Percentiles rank a stretch among this genome's conserved stretches.
Conservation (phyloP, 2,113 vertebrate species). For the Eonycteris spelaea region DNA sequence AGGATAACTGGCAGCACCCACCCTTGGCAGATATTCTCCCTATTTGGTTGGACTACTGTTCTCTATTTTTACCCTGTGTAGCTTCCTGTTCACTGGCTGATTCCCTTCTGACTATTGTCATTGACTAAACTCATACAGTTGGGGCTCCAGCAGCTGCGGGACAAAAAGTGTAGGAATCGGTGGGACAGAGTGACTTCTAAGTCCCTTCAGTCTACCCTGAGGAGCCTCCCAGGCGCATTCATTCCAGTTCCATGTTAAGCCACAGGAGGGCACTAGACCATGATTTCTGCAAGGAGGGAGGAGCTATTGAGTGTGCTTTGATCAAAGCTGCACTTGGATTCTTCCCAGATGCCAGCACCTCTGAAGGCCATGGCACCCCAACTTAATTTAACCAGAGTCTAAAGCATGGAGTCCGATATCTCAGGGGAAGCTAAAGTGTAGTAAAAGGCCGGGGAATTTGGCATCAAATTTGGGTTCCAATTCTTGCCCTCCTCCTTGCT, state of each 20-base stretch:
- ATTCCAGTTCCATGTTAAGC: neutral
- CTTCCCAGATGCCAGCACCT: neutral
- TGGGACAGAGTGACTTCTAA: neutral
- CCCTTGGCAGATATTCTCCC: too few species aligned
- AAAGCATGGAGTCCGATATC: too few species aligned
- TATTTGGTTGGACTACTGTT: neutral
- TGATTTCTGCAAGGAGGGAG: neutral
- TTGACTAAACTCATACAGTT: neutral
- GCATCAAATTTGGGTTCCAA: neutral
- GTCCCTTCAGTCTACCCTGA: fast-evolving
- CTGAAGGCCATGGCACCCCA: neutral
- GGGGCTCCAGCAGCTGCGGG: neutral
- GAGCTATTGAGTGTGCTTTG: neutral
- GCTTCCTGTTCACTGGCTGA: neutral
- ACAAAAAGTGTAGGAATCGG: neutral
- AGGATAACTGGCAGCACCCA: neutral
- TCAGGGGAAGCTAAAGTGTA: neutral
- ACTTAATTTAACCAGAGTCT: neutral
- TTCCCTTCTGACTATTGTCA: neutral
- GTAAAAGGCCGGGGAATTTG: neutral
- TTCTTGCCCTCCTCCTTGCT: neutral
- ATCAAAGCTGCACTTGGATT: neutral
- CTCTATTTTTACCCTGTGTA: fast-evolving
- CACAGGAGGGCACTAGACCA: constrained; percentile 74
- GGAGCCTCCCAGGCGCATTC: neutral